A percentile compares a stretch with the other conserved stretches of the same genome.
Conservation (phyloP, 2,113 vertebrate species). For the Pholis gunnellus region DNA sequence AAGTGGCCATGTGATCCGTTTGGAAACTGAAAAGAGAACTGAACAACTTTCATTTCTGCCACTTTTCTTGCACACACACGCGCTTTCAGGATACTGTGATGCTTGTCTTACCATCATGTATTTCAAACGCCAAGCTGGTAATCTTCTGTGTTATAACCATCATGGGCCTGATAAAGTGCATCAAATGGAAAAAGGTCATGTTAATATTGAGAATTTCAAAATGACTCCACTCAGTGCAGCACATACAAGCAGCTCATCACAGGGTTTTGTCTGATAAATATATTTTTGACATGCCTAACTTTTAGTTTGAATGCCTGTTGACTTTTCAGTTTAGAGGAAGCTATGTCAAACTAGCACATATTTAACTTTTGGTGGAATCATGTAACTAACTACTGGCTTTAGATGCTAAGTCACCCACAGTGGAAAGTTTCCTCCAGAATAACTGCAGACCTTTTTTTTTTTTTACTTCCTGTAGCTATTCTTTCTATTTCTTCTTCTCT, state of each 20-base stretch:
- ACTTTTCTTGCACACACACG: neutral
- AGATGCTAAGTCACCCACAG: conserved; percentile 4
- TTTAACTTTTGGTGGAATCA: neutral
- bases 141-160: conserved; percentile 99
- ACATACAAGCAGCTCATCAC: neutral
- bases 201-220: conserved; percentile 15
- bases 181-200: neutral
- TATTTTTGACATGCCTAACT: neutral
- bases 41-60: conserved; percentile 50
- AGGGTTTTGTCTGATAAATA: neutral
- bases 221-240: neutral
- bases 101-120: conserved; percentile 92
- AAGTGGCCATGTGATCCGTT: conserved; percentile 27
- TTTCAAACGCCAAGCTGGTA: conserved; percentile 96
- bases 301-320: neutral
- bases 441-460: conserved; percentile 6
- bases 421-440: conserved; percentile 22
- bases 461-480: conserved; percentile 23
- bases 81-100: neutral
- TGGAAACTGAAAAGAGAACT: conserved; percentile 44
- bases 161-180: conserved; percentile 89
- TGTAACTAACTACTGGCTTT: conserved; percentile 4
- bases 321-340: neutral
- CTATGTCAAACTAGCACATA: neutral
- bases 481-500: neutral